Percentiles rank a stretch among this genome's conserved stretches.
phyloP scores from a whole-genome alignment of 2,888 invertebrate genomes.

The Luperina testacea region DNA sequence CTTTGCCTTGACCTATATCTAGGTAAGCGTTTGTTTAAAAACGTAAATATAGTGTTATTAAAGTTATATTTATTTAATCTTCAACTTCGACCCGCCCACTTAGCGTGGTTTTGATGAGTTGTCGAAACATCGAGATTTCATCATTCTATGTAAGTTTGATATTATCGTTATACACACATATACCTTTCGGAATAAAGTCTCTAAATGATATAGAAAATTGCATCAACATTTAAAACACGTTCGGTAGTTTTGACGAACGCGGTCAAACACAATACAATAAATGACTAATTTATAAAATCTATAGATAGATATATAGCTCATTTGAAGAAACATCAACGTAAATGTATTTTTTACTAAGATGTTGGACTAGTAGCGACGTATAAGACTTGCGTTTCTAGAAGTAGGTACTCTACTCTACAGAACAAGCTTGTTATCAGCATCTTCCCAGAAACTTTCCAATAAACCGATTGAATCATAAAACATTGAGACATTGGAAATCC shows the following conservation, averaged over 20 bases:
- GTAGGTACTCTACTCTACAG: not conserved
- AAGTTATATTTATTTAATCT: not conserved
- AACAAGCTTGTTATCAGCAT: not conserved
- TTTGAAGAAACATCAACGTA: no score
- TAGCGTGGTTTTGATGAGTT: no score
- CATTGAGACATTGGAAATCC: slow-evolving; percentile 37
- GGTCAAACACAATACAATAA: no score
- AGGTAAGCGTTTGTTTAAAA: not conserved
- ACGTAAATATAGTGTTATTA: not conserved
- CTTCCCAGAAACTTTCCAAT: slow-evolving; percentile 5
- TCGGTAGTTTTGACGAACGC: not conserved
- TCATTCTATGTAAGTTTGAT: not conserved
- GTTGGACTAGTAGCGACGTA: not conserved
- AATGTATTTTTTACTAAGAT: no score
- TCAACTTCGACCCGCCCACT: no score
- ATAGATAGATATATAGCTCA: no score
- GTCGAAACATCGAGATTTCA: no score
- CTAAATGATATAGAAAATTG: not conserved
- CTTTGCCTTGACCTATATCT: not conserved
- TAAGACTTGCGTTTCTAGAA: not conserved
- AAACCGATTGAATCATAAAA: slow-evolving; percentile 31
- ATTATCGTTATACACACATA: not conserved
- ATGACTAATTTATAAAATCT: not conserved
- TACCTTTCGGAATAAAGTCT: not conserved
- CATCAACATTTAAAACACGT: not conserved